Evolutionary conservation across 2,888 invertebrate species (phyloP).

Genomic region (Junonia oenone): DNA sequence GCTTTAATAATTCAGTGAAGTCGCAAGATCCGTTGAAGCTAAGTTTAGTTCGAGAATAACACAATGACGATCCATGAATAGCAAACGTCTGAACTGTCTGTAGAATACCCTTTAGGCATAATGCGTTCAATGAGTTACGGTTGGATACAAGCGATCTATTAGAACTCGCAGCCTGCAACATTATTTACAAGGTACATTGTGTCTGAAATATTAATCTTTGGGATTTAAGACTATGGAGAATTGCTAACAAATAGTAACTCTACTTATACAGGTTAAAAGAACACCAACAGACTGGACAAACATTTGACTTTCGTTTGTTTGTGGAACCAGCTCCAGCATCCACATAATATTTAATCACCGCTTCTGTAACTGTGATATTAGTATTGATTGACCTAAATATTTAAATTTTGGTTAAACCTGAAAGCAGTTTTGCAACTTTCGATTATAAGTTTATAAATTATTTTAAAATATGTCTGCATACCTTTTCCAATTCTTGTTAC

Average conservation of each 20-base stretch:
- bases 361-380: neutral
- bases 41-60: constrained; percentile 22
- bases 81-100: constrained; percentile 26
- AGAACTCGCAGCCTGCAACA: constrained; percentile 18
- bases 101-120: constrained; percentile 29
- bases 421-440: neutral
- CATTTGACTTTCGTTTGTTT: neutral
- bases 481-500: neutral
- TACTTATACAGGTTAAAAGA: neutral
- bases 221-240: neutral
- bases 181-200: constrained; percentile 5
- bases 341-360: neutral
- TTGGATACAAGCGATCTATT: constrained; percentile 29
- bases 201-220: neutral
- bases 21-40: constrained; percentile 22
- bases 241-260: neutral
- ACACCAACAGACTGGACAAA: neutral
- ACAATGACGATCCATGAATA: constrained; percentile 26
- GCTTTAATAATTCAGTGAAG: constrained; percentile 14
- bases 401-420: neutral
- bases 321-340: neutral
- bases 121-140: constrained; percentile 27
- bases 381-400: constrained; percentile 1
- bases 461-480: neutral
- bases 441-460: neutral